Evolutionary conservation across 2,113 vertebrate species (phyloP), one percentile per base, ranked within the genome.

Genomic region (Cygnus buccinator): DNA sequence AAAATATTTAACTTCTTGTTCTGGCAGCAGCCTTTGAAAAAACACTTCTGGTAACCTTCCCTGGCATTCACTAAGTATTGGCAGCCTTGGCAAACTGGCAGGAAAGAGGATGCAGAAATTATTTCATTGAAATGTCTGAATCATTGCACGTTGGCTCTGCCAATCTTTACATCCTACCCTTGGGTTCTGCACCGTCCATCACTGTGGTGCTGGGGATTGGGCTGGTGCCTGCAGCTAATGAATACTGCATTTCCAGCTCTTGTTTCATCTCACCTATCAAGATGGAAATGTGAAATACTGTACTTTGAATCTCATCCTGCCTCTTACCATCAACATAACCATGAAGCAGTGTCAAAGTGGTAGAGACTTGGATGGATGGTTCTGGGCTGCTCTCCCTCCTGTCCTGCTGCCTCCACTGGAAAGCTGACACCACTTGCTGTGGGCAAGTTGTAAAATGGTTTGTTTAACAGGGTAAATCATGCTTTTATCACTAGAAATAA

Each of bases 401-500:
- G 97, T 96, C 97, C 7, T 67, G 66, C 39, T 96, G 90, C 95
- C 92, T 97, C 88, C 79, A 52, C 81, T 74, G 80, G 89, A 96
- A 96, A 96, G 91, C 84, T 95, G 86, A 92, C 72, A 83, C 89
- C 92, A 77, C 96, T 98, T 95, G 96, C 97, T 50, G 89, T 96
- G 97, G 97, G 96, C 93, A 96, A 97, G 94, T 96, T 97, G 96
- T 97, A 65, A 83, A 95, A 89, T 63, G 90, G 96, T 95, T 95
- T 97, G 95, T 91, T 86, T 98, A 95, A 96, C n/a, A 94, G 88
- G 93, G 92, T 97, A 97, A 97, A 95, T 96, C 84, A 90, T 96
- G 94, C 94, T 95, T 95, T 66, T 95, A 97, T 96, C 94, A 84
- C 94, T 96, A 92, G 80, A 91, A 95, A 94, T 95, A 96, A 95